Evolutionary conservation across 2,113 vertebrate genomes (phyloP).

Genomic region (Sciurus niger): DNA sequence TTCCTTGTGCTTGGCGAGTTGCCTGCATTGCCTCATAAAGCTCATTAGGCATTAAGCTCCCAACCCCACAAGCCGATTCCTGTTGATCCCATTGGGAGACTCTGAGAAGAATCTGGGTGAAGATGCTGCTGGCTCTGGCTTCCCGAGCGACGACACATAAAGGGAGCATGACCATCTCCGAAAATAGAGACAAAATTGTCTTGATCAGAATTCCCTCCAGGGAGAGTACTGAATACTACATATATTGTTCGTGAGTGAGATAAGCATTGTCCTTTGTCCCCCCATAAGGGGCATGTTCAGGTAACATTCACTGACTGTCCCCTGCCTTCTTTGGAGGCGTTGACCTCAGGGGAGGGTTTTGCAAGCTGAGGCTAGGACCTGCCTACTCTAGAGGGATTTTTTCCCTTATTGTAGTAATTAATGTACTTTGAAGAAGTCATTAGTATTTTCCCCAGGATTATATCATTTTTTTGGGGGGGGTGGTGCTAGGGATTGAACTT

Average conservation of each 20-base stretch:
- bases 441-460: constrained; percentile 3
- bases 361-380: not conserved
- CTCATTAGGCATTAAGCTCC: not conserved
- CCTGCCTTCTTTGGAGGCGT: not conserved
- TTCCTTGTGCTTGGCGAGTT: not conserved
- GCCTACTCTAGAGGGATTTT: not conserved
- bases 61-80: not conserved
- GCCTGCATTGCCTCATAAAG: not conserved
- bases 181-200: constrained; percentile 14
- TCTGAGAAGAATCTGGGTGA: not conserved
- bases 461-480: not conserved
- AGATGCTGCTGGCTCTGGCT: not conserved
- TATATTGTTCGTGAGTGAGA: not conserved
- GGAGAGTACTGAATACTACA: not conserved
- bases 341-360: not conserved
- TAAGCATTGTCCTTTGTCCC: not conserved
- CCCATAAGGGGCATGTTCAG: not conserved
- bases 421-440: not conserved
- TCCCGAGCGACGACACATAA: not conserved
- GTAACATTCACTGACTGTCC: not conserved
- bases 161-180: not conserved
- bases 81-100: not conserved
- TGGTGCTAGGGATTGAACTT: too few relatives aligned
- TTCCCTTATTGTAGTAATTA: not conserved
- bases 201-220: not conserved